Evolutionary conservation across 2,797 vertebrate genomes (phyloP).

Genomic region (Onychomys leucogaster): DNA sequence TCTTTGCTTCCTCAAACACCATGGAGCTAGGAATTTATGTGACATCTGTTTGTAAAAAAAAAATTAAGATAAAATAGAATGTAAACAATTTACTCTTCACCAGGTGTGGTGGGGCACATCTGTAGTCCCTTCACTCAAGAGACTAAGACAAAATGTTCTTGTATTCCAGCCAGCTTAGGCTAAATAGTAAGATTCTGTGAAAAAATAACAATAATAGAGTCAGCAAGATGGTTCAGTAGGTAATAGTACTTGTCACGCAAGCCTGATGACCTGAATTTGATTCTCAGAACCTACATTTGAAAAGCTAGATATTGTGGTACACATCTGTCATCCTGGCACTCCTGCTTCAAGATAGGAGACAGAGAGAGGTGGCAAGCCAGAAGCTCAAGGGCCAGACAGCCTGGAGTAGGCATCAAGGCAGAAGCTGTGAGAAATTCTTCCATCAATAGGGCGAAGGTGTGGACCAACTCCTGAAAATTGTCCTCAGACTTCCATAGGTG

Average conservation of each 20-base stretch:
- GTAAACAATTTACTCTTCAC: background rate
- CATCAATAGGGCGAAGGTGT: background rate
- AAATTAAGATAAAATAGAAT: slow-evolving; percentile 23
- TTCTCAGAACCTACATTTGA: background rate
- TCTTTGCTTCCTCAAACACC: background rate
- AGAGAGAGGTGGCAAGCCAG: background rate
- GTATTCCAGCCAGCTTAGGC: background rate
- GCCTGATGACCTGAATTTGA: background rate
- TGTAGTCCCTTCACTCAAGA: background rate
- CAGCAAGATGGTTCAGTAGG: background rate
- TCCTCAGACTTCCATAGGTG: background rate
- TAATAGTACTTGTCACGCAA: background rate
- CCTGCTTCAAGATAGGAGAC: background rate
- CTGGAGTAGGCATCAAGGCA: background rate
- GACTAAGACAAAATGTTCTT: background rate
- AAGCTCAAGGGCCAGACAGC: background rate
- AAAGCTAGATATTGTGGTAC: background rate
- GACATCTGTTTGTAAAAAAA: background rate
- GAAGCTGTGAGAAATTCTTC: background rate
- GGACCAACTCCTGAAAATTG: background rate
- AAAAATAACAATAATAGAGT: too few relatives aligned
- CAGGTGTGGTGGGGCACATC: background rate
- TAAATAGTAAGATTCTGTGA: background rate
- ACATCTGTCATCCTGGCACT: background rate
- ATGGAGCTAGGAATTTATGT: background rate